Percentiles rank a stretch among this genome's conserved stretches.
phyloP scores from a whole-genome alignment of 2,113 vertebrate genomes.

The Cebidichthys violaceus region DNA sequence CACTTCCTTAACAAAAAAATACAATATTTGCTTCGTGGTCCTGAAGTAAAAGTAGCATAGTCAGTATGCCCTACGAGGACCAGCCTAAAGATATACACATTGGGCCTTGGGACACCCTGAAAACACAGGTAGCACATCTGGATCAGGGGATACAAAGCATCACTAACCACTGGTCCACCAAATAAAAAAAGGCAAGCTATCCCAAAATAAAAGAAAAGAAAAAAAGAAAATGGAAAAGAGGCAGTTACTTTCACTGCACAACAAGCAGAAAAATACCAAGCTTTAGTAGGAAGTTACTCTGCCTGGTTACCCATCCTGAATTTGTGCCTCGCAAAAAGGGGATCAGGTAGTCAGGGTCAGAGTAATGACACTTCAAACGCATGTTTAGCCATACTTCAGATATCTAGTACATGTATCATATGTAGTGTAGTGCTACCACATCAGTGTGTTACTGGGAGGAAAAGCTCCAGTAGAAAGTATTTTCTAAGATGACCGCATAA shows the following conservation, averaged over 20 bases:
- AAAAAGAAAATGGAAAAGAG: slow-evolving; percentile 52
- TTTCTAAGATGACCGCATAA: slow-evolving; percentile 69
- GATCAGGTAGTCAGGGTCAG: slow-evolving; percentile 66
- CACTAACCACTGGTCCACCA: slow-evolving; percentile 79
- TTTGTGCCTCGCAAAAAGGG: slow-evolving; percentile 59
- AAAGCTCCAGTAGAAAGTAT: slow-evolving; percentile 61
- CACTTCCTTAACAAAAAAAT: slow-evolving; percentile 51
- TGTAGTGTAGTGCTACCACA: slow-evolving; percentile 77
- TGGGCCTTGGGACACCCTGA: slow-evolving; percentile 69
- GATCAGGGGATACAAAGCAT: slow-evolving; percentile 72
- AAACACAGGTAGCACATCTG: slow-evolving; percentile 74
- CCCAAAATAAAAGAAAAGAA: no score
- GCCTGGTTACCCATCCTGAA: slow-evolving; percentile 66
- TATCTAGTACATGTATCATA: slow-evolving; percentile 67
- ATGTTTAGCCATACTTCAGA: slow-evolving; percentile 68
- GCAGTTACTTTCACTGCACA: slow-evolving; percentile 78
- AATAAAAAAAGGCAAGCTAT: slow-evolving; percentile 70
- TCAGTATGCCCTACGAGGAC: slow-evolving; percentile 77
- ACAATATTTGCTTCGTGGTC: slow-evolving; percentile 79
- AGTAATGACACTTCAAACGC: slow-evolving; percentile 73
- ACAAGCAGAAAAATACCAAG: slow-evolving; percentile 79
- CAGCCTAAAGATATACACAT: slow-evolving; percentile 79
- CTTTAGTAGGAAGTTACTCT: slow-evolving; percentile 65
- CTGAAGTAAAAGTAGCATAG: slow-evolving; percentile 75
- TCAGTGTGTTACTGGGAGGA: slow-evolving; percentile 65